Evolutionary conservation across 2,888 invertebrate species (phyloP).

Genomic region (Petrolisthes manimaculis): DNA sequence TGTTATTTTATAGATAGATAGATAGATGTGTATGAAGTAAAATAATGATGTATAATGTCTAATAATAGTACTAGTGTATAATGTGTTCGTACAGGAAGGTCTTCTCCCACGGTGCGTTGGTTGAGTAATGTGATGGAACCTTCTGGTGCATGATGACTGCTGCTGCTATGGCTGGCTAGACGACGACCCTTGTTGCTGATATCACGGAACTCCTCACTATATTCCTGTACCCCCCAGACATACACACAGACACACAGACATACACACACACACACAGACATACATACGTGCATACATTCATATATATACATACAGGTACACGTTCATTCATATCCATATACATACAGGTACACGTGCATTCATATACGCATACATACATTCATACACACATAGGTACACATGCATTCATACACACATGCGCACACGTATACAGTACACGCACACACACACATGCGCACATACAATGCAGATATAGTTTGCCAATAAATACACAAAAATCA

Average conservation of each 20-base stretch:
- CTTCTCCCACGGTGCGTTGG: conserved; percentile 94
- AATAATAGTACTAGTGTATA: too few species aligned
- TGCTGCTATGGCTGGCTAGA: conserved; percentile 72
- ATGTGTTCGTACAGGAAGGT: conserved; percentile 80
- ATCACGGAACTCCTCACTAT: conserved; percentile 96
- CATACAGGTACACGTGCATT: not conserved
- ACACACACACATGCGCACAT: not conserved
- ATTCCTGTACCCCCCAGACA: conserved; percentile 79
- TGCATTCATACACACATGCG: not conserved
- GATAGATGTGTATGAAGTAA: too few species aligned
- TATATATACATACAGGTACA: not conserved
- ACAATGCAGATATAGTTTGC: not conserved
- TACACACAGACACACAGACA: conserved; percentile 16
- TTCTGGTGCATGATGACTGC: conserved; percentile 81
- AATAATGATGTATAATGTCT: too few species aligned
- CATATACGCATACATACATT: not conserved
- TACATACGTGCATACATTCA: conserved; percentile 57
- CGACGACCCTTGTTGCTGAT: conserved; percentile 73
- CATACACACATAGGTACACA: not conserved
- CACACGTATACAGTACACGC: not conserved
- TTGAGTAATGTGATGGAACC: conserved; percentile 95
- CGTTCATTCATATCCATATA: not conserved
- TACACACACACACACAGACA: too few species aligned
- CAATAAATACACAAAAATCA: not conserved
- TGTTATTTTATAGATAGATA: too few species aligned